Conservation (phyloP, 2,797 vertebrate genomes). For the Brachyrhaphis roseni region DNA sequence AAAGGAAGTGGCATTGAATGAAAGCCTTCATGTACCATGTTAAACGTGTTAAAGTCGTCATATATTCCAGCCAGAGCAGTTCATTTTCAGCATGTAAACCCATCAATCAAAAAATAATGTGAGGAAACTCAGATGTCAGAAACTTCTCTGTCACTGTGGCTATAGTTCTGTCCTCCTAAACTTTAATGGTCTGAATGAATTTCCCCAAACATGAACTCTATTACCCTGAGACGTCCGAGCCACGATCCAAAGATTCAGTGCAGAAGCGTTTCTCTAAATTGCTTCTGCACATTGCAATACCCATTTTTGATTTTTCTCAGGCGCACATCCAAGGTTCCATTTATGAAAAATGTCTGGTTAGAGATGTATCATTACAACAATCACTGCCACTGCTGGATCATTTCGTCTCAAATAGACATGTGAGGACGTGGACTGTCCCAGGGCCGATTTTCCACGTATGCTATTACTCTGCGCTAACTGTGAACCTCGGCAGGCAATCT, state of each 20-base stretch:
- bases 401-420: conserved; percentile 69
- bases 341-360: conserved; percentile 80
- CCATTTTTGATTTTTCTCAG: conserved; percentile 56
- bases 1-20: conserved; percentile 55
- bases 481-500: conserved; percentile 81
- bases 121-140: conserved; percentile 27
- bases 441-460: conserved; percentile 61
- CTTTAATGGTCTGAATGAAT: conserved; percentile 41
- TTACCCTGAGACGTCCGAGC: conserved; percentile 60
- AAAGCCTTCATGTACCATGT: conserved; percentile 44
- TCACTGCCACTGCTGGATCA: conserved; percentile 73
- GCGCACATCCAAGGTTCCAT: conserved; percentile 70
- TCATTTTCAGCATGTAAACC: conserved; percentile 45
- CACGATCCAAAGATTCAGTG: conserved; percentile 63
- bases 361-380: conserved; percentile 79
- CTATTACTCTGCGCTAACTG: conserved; percentile 77
- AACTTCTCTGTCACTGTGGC: conserved; percentile 35
- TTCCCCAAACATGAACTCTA: conserved; percentile 61
- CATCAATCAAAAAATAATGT: conserved; percentile 44
- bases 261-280: conserved; percentile 71
- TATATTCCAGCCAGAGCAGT: conserved; percentile 40
- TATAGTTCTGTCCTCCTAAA: conserved; percentile 37
- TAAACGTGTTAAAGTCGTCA: conserved; percentile 55
- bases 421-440: conserved; percentile 47
- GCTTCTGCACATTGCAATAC: conserved; percentile 47